These are phyloP conservation scores for Phymatocera aterrima DNA, from an alignment of 2,888 invertebrate species.

Conservation along the genomic window DNA sequence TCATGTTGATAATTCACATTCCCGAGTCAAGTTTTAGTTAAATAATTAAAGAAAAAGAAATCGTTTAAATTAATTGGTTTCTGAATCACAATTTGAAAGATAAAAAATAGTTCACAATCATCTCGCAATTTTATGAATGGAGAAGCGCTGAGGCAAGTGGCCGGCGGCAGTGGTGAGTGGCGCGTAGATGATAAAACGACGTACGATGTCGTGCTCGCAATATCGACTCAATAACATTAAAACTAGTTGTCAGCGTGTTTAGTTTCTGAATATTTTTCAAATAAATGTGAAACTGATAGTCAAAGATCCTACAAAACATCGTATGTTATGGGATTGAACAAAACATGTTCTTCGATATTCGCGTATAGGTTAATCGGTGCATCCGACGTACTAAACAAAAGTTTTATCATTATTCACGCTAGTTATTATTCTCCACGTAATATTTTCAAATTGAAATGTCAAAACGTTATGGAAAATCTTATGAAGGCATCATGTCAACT, in stretches of 20 bases:
- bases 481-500: constrained; percentile 48
- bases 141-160: constrained; percentile 24
- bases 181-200: constrained; percentile 18
- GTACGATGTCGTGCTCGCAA: neutral
- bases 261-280: neutral
- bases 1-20: too few species aligned
- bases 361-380: constrained; percentile 19
- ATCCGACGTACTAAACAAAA: neutral
- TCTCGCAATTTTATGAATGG: constrained; percentile 1
- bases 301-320: neutral
- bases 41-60: too few species aligned
- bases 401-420: neutral
- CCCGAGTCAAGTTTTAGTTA: too few species aligned
- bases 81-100: neutral
- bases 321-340: constrained; percentile 10
- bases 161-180: too few species aligned
- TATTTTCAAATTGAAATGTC: constrained; percentile 53
- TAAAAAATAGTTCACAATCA: neutral
- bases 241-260: neutral
- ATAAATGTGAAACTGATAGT: neutral
- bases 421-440: too few species aligned
- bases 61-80: too few species aligned
- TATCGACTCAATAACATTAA: neutral
- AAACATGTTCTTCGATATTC: neutral
- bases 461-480: constrained; percentile 57